These are phyloP conservation scores for Hydrozoanthus tunicans DNA, from an alignment of 64 coral and sea anemone genomes.

Conservation along the genomic window DNA sequence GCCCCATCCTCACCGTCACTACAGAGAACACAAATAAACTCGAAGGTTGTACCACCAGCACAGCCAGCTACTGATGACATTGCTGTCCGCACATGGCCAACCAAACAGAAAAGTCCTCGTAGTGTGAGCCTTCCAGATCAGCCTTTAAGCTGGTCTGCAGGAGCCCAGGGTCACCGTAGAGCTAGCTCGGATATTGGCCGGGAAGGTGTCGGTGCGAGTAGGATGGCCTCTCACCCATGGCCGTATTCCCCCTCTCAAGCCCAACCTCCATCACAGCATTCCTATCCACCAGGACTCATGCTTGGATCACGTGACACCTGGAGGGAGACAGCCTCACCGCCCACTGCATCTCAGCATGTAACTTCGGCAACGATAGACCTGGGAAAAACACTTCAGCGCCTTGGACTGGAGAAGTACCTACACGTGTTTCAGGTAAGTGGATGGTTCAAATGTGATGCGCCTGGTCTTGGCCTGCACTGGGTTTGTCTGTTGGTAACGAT, in stretches of 20 bases:
- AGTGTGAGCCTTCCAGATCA: slow-evolving; percentile 75
- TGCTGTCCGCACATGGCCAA: slow-evolving; percentile 73
- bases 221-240: slow-evolving; percentile 27
- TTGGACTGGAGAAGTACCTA: slow-evolving; percentile 80
- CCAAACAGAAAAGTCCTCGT: slow-evolving; percentile 88
- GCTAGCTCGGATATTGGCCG: slow-evolving; percentile 25
- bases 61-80: slow-evolving; percentile 80
- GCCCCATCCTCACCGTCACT: slow-evolving; percentile 96
- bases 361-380: slow-evolving; percentile 50
- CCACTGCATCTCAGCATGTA: slow-evolving; percentile 4
- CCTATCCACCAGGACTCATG: slow-evolving; percentile 58
- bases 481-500: no score
- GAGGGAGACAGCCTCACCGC: background rate
- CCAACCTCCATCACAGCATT: slow-evolving; percentile 34
- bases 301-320: slow-evolving; percentile 49
- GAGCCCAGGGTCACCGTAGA: slow-evolving; percentile 23
- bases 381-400: slow-evolving; percentile 58
- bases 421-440: slow-evolving; percentile 82
- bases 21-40: slow-evolving; percentile 69
- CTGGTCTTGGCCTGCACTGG: no score
- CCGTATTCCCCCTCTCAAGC: slow-evolving; percentile 27
- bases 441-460: no score
- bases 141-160: slow-evolving; percentile 58
- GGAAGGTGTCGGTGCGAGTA: slow-evolving; percentile 11
- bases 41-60: slow-evolving; percentile 59